Evolutionary conservation across 2,797 vertebrate genomes (phyloP).

Genomic region (Coracias cyanogaster): DNA sequence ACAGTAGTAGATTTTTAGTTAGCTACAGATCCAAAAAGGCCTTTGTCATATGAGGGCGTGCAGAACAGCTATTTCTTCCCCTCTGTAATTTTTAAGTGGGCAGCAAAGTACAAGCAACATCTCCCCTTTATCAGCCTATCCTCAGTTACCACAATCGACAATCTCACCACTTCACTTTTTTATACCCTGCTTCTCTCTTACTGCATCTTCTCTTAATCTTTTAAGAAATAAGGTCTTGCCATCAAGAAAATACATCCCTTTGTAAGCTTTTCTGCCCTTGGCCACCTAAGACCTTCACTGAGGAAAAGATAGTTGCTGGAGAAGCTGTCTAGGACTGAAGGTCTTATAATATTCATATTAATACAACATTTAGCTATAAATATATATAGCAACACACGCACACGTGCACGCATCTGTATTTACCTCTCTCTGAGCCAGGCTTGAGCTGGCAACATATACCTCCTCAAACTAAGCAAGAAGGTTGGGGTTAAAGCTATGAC

Average conservation of each 20-base stretch:
- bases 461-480: neutral
- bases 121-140: neutral
- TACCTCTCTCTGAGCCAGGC: neutral
- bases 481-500: slow-evolving; percentile 12
- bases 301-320: too few relatives aligned
- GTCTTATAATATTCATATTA: neutral
- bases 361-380: slow-evolving; percentile 12
- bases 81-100: neutral
- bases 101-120: neutral
- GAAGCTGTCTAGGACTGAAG: too few relatives aligned
- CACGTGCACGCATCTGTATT: neutral
- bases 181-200: neutral
- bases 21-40: neutral
- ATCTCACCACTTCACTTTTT: neutral
- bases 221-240: neutral
- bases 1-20: neutral
- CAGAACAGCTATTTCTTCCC: neutral
- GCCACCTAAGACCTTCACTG: neutral
- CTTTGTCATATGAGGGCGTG: neutral
- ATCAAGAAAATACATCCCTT: neutral
- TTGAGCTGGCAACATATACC: neutral
- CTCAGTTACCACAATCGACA: neutral
- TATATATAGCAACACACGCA: neutral
- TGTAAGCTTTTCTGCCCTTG: neutral
- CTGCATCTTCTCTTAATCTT: neutral